Conservation (phyloP, 2,888 invertebrate genomes). For the Caenorhabditis sp. region DNA sequence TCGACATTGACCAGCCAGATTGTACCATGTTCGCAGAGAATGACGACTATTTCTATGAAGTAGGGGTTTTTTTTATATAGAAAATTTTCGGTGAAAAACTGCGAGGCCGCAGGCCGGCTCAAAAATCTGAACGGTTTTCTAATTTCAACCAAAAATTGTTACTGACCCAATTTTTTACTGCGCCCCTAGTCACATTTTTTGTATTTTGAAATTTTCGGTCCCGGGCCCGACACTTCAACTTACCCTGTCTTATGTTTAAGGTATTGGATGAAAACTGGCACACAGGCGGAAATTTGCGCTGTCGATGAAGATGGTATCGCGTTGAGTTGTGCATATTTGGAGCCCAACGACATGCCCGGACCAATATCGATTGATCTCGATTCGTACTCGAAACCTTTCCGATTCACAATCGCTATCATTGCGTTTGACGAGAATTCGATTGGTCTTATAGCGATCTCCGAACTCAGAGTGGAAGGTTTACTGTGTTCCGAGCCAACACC, state of each 20-base stretch:
- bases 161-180: too few relatives aligned
- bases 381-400: constrained; percentile 62
- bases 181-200: too few relatives aligned
- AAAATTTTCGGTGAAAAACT: background rate
- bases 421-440: constrained; percentile 60
- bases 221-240: background rate
- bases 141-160: too few relatives aligned
- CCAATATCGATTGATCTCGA: constrained; percentile 64
- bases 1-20: constrained; percentile 59
- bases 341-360: constrained; percentile 64
- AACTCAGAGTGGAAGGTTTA: constrained; percentile 44
- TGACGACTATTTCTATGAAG: constrained; percentile 62
- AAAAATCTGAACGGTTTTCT: too few relatives aligned
- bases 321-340: constrained; percentile 65
- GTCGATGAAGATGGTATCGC: constrained; percentile 62
- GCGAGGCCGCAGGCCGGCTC: too few relatives aligned
- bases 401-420: constrained; percentile 67
- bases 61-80: constrained; percentile 9
- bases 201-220: too few relatives aligned
- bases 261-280: constrained; percentile 67
- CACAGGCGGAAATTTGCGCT: constrained; percentile 68
- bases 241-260: constrained; percentile 23
- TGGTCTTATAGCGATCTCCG: constrained; percentile 57
- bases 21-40: constrained; percentile 64
- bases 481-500: constrained; percentile 58